Evolutionary conservation across 2,888 invertebrate genomes (phyloP).

Genomic region (Nowickia ferox): DNA sequence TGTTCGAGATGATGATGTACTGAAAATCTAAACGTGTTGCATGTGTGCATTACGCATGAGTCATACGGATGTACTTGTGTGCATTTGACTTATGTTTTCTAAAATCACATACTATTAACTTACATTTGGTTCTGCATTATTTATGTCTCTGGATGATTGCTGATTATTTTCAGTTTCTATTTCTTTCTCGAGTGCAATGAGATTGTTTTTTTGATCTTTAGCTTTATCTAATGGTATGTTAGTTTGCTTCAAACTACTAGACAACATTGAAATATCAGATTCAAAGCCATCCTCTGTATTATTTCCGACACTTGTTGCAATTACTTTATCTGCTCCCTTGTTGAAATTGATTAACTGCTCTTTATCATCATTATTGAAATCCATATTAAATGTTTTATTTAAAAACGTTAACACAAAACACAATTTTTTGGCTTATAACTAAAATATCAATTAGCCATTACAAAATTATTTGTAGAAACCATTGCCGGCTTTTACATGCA

Average conservation of each 20-base stretch:
- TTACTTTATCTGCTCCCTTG: background rate
- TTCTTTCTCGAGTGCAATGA: background rate
- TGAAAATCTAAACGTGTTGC: constrained; percentile 18
- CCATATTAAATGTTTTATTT: constrained; percentile 51
- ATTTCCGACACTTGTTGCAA: constrained; percentile 17
- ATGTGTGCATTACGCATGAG: background rate
- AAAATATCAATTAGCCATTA: too few relatives aligned
- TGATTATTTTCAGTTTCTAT: background rate
- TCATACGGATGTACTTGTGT: background rate
- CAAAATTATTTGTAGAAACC: background rate
- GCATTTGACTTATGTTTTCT: background rate
- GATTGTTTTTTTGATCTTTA: background rate
- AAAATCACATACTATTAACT: background rate
- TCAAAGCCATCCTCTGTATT: constrained; percentile 1
- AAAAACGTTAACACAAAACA: background rate
- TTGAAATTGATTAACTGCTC: constrained; percentile 55
- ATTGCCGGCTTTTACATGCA: too few relatives aligned
- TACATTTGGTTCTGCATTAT: constrained; percentile 27
- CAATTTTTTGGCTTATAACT: background rate
- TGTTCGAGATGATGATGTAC: background rate
- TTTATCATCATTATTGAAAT: constrained; percentile 58
- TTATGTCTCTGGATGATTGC: background rate
- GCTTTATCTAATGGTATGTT: background rate
- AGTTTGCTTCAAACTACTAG: background rate
- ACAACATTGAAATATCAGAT: constrained; percentile 28